These are phyloP conservation scores for Rutilus rutilus DNA, from an alignment of 2,113 vertebrate species.

Conservation along the genomic window DNA sequence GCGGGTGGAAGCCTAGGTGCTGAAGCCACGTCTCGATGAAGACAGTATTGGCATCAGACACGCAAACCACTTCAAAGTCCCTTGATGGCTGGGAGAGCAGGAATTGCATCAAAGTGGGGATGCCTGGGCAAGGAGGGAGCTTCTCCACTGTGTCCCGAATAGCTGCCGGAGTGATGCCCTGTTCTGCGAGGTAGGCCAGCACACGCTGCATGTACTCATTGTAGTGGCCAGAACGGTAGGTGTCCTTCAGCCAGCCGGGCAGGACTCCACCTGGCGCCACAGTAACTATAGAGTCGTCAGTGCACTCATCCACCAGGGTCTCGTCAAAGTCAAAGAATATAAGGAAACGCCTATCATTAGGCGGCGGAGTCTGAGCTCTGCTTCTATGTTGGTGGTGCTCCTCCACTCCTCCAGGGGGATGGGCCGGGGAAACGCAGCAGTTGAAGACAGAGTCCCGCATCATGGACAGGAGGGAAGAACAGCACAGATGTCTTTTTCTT, in stretches of 20 bases:
- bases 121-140: slow-evolving; percentile 87
- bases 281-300: slow-evolving; percentile 86
- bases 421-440: slow-evolving; percentile 77
- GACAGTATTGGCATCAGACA: slow-evolving; percentile 93
- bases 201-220: slow-evolving; percentile 94
- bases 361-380: slow-evolving; percentile 72
- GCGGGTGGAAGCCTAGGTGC: slow-evolving; percentile 73
- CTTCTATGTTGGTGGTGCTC: slow-evolving; percentile 47
- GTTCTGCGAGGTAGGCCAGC: slow-evolving; percentile 86
- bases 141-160: slow-evolving; percentile 82
- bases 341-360: slow-evolving; percentile 80
- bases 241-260: slow-evolving; percentile 82
- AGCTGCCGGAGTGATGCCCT: slow-evolving; percentile 83
- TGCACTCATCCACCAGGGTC: slow-evolving; percentile 94
- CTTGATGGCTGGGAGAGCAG: slow-evolving; percentile 80
- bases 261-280: slow-evolving; percentile 83
- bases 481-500: neutral
- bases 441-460: slow-evolving; percentile 78
- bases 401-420: slow-evolving; percentile 75
- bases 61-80: slow-evolving; percentile 88
- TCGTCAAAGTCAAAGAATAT: slow-evolving; percentile 97
- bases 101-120: slow-evolving; percentile 87
- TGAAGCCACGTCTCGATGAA: slow-evolving; percentile 87
- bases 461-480: slow-evolving; percentile 33
- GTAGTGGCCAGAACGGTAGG: slow-evolving; percentile 85